These are phyloP conservation scores for Lagria hirta DNA, from an alignment of 2,888 invertebrate species.

Conservation along the genomic window DNA sequence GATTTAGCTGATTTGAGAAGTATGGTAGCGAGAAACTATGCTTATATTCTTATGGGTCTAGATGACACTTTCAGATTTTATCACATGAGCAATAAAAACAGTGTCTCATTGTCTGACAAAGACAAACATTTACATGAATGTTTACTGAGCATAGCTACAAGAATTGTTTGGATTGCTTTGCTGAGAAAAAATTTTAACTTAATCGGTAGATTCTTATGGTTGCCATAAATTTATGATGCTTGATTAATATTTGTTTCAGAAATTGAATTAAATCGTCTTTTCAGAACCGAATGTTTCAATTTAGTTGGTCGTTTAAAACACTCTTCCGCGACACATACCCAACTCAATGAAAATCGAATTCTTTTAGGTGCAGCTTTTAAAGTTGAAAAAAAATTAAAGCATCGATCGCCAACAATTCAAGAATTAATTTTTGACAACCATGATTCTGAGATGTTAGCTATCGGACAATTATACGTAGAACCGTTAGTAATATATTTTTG, in stretches of 20 bases:
- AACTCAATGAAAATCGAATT: constrained; percentile 55
- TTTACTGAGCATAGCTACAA: constrained; percentile 60
- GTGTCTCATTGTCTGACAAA: constrained; percentile 63
- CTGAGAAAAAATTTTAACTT: constrained; percentile 60
- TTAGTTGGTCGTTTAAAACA: constrained; percentile 39
- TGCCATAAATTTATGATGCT: constrained; percentile 6
- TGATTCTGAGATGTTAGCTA: constrained; percentile 61
- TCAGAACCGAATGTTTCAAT: constrained; percentile 64
- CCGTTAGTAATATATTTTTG: constrained; percentile 35
- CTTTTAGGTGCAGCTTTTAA: constrained; percentile 59
- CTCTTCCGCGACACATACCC: constrained; percentile 52
- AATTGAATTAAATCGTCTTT: constrained; percentile 62
- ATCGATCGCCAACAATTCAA: constrained; percentile 61
- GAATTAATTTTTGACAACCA: constrained; percentile 62
- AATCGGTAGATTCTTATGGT: constrained; percentile 57
- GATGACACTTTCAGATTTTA: constrained; percentile 60
- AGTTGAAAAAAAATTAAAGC: constrained; percentile 60
- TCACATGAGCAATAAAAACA: constrained; percentile 62
- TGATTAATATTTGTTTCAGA: constrained; percentile 51
- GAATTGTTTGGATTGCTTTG: constrained; percentile 67
- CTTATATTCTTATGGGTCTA: constrained; percentile 60
- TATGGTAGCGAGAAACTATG: constrained; percentile 64
- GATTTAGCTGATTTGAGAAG: constrained; percentile 62
- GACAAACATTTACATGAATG: constrained; percentile 64
- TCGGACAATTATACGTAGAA: constrained; percentile 54